A percentile compares a stretch with the other conserved stretches of the same genome.
phyloP scores from a whole-genome alignment of 2,888 invertebrate species.

The Lasioglossum morio region DNA sequence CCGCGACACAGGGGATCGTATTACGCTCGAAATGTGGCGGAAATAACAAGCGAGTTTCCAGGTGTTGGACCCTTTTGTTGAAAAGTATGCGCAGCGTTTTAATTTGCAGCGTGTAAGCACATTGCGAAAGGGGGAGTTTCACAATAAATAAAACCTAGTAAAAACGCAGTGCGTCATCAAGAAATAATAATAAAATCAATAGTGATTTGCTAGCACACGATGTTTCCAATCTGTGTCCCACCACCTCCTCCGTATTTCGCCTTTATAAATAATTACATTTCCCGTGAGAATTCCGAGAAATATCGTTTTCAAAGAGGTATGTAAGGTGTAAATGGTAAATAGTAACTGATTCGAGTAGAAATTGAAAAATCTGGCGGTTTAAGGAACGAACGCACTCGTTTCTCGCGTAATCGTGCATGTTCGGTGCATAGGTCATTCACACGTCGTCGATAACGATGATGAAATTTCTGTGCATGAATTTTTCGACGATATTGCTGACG shows the following conservation, averaged over 20 bases:
- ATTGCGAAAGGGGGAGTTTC: constrained; percentile 24
- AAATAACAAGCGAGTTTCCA: constrained; percentile 12
- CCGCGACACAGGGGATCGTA: constrained; percentile 33
- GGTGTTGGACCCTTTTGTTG: neutral
- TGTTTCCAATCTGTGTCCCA: too few species aligned
- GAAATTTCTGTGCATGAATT: constrained; percentile 38
- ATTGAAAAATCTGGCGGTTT: too few species aligned
- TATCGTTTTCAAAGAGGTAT: too few species aligned
- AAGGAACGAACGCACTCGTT: too few species aligned
- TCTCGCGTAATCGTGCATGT: neutral
- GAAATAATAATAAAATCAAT: neutral
- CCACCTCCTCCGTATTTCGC: too few species aligned
- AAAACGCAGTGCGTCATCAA: neutral
- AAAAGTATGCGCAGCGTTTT: constrained; percentile 28
- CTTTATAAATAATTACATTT: too few species aligned
- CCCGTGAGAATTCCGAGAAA: too few species aligned
- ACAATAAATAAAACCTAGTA: neutral
- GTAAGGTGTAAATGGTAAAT: too few species aligned
- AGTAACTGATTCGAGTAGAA: too few species aligned
- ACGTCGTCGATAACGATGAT: constrained; percentile 41
- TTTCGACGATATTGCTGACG: constrained; percentile 57
- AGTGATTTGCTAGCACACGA: neutral
- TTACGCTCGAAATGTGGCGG: constrained; percentile 39
- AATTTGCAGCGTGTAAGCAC: neutral
- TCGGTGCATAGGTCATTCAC: constrained; percentile 50